These are phyloP conservation scores for Glyptemys insculpta DNA, from an alignment of 2,797 vertebrate genomes.

Conservation along the genomic window DNA sequence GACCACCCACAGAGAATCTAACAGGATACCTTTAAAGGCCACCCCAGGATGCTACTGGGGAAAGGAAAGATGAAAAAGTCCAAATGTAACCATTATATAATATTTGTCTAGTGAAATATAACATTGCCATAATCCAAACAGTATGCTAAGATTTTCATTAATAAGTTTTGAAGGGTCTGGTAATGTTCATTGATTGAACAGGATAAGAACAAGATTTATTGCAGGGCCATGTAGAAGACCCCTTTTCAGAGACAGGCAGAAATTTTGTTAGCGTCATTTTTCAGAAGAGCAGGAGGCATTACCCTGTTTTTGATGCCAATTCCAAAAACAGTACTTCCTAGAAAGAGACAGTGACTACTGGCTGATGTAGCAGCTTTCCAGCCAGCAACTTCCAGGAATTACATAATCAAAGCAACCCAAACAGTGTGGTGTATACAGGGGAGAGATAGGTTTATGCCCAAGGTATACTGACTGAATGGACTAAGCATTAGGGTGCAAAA, in stretches of 20 bases:
- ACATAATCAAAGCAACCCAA: not conserved
- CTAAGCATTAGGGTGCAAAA: not conserved
- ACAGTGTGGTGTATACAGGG: rapidly evolving
- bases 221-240: not conserved
- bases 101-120: slow-evolving; percentile 67
- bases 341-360: not conserved
- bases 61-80: slow-evolving; percentile 60
- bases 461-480: not conserved
- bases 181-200: slow-evolving; percentile 47
- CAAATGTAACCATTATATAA: slow-evolving; percentile 63
- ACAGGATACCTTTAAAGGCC: slow-evolving; percentile 73
- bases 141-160: slow-evolving; percentile 49
- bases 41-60: slow-evolving; percentile 58
- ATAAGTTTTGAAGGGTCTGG: slow-evolving; percentile 47
- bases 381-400: not conserved
- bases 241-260: not conserved
- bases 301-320: not conserved
- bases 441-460: not conserved
- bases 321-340: not conserved
- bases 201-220: slow-evolving; percentile 12
- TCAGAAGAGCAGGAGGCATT: rapidly evolving
- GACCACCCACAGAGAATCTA: slow-evolving; percentile 83
- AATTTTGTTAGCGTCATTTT: not conserved
- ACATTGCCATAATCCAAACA: slow-evolving; percentile 71
- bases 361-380: rapidly evolving